Conservation (phyloP, 2,113 vertebrate species). For the Salvelinus alpinus region DNA sequence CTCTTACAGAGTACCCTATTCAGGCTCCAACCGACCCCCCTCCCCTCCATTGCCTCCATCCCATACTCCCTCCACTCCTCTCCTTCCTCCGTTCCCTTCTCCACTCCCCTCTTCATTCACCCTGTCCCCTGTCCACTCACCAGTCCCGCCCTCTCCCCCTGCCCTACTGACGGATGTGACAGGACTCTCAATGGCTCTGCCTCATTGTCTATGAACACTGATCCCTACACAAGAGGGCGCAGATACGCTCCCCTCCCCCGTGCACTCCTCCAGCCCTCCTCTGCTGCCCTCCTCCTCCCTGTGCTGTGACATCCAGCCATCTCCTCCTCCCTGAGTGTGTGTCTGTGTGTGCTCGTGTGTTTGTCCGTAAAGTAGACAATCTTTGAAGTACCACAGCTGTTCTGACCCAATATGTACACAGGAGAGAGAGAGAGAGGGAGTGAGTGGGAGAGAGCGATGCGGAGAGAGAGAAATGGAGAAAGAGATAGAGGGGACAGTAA, state of each 20-base stretch:
- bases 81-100: conserved; percentile 18
- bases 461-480: conserved; percentile 1
- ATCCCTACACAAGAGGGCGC: conserved; percentile 60
- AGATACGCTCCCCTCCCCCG: conserved; percentile 32
- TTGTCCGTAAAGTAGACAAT: neutral
- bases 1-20: conserved; percentile 60
- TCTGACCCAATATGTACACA: conserved; percentile 20
- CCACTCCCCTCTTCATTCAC: conserved; percentile 58
- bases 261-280: too few species aligned
- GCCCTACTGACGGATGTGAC: conserved; percentile 66
- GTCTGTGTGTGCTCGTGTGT: conserved; percentile 2
- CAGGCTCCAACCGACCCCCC: conserved; percentile 47
- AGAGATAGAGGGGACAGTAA: neutral
- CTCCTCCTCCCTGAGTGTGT: too few species aligned
- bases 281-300: neutral
- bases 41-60: conserved; percentile 53
- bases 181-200: conserved; percentile 65
- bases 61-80: conserved; percentile 33
- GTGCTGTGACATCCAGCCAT: neutral
- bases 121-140: conserved; percentile 44
- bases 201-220: conserved; percentile 65
- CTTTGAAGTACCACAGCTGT: conserved; percentile 37
- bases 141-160: conserved; percentile 30
- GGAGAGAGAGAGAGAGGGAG: neutral
- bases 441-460: neutral